phyloP scores from a whole-genome alignment of 2,888 invertebrate species.

The Crematogaster levior region DNA sequence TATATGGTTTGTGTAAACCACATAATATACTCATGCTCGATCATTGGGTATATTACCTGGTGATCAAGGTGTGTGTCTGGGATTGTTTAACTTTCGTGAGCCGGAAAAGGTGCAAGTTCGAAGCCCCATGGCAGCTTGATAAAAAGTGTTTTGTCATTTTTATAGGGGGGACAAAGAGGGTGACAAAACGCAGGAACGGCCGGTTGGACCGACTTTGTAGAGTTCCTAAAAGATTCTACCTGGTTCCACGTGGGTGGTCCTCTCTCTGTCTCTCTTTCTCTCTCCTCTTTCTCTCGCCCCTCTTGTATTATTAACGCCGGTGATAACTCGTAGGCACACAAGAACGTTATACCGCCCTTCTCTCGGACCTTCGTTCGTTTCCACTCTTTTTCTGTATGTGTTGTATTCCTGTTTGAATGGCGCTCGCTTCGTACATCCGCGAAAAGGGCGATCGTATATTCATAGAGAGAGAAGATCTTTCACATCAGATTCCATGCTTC shows the following conservation, averaged over 20 bases:
- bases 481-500: slow-evolving; percentile 46
- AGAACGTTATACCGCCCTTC: slow-evolving; percentile 48
- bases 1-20: too few species aligned
- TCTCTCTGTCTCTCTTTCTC: slow-evolving; percentile 39
- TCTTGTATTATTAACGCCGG: slow-evolving; percentile 80
- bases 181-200: slow-evolving; percentile 55
- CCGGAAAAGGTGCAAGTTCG: slow-evolving; percentile 52
- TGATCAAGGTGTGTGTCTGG: slow-evolving; percentile 6
- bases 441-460: slow-evolving; percentile 39
- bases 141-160: slow-evolving; percentile 81
- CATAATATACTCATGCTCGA: slow-evolving; percentile 30
- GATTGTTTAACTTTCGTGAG: slow-evolving; percentile 59
- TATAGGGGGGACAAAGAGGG: slow-evolving; percentile 68
- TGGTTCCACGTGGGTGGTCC: slow-evolving; percentile 81
- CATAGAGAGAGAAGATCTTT: slow-evolving; percentile 10
- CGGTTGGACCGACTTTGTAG: slow-evolving; percentile 58
- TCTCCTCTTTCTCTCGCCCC: slow-evolving; percentile 44
- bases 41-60: slow-evolving; percentile 29
- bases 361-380: slow-evolving; percentile 23
- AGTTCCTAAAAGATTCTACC: slow-evolving; percentile 76
- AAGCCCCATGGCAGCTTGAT: slow-evolving; percentile 56
- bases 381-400: slow-evolving; percentile 38
- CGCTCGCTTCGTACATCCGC: slow-evolving; percentile 35
- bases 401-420: slow-evolving; percentile 25
- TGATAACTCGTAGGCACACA: slow-evolving; percentile 75